Evolutionary conservation across 1,140 invertebrate genomes (phyloP).

Genomic region (Drosophila pachea): DNA sequence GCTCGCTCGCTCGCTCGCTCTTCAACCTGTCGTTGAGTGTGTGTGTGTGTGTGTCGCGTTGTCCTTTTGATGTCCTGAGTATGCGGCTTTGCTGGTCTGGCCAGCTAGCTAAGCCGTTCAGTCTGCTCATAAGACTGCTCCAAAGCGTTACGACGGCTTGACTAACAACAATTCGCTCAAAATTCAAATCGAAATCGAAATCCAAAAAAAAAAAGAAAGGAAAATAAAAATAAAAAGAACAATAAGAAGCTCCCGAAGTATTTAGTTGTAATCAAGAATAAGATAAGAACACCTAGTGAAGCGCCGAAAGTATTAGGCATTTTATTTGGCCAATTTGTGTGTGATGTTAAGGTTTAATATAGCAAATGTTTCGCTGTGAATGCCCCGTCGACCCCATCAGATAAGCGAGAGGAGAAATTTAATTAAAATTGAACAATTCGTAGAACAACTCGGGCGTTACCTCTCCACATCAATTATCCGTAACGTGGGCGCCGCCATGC

Average conservation of each 20-base stretch:
- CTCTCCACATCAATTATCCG: conserved; percentile 75
- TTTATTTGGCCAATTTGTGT: not conserved
- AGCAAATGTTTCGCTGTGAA: not conserved
- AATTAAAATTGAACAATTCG: conserved; percentile 34
- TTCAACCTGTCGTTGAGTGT: conserved; percentile 26
- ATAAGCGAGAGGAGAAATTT: conserved; percentile 10
- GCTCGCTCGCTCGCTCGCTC: conserved; percentile 27
- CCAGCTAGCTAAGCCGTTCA: conserved; percentile 66
- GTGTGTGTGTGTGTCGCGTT: conserved; percentile 31
- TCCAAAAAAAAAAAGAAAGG: conserved; percentile 15
- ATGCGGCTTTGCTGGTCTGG: conserved; percentile 25
- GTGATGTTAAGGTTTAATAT: conserved; percentile 12
- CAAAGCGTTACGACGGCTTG: conserved; percentile 55
- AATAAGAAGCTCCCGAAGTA: not conserved
- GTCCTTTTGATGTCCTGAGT: conserved; percentile 66
- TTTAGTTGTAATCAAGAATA: not conserved
- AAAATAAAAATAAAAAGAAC: no score
- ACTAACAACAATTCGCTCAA: conserved; percentile 13
- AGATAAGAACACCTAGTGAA: conserved; percentile 1
- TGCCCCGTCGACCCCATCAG: not conserved
- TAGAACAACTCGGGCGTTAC: conserved; percentile 71
- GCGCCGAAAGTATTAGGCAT: conserved; percentile 8
- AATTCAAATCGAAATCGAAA: conserved; percentile 12
- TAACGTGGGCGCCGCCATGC: conserved; percentile 76
- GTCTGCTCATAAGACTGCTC: conserved; percentile 69